phyloP scores from a whole-genome alignment of 2,888 invertebrate genomes.

The Himalopsyche kuldschensis region DNA sequence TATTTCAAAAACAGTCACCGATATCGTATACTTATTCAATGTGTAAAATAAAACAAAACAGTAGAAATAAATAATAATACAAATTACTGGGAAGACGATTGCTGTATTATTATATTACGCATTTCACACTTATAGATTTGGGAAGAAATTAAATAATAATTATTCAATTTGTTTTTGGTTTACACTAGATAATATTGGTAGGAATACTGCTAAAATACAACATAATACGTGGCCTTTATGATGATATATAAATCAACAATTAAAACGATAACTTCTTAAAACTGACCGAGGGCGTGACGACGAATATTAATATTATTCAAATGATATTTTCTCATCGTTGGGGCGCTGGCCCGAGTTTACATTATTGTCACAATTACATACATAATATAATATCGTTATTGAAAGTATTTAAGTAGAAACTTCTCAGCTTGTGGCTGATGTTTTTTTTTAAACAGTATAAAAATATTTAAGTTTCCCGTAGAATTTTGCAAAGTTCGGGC shows the following conservation, averaged over 20 bases:
- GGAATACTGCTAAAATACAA: slow-evolving; percentile 23
- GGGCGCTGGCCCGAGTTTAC: not conserved
- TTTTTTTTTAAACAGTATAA: not conserved
- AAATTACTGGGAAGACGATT: not conserved
- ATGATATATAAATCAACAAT: not conserved
- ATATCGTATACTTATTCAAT: not conserved
- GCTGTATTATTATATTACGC: not conserved
- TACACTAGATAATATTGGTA: slow-evolving; percentile 18
- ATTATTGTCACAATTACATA: slow-evolving; percentile 1
- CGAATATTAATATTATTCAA: not conserved
- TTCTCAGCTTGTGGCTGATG: not conserved
- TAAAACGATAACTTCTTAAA: not conserved
- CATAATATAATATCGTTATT: not conserved
- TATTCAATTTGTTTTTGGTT: slow-evolving; percentile 21
- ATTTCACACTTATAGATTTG: not conserved
- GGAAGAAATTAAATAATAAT: not conserved
- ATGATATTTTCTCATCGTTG: not conserved
- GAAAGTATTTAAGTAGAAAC: not conserved
- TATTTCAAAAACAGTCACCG: not conserved
- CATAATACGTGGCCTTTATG: slow-evolving; percentile 37
- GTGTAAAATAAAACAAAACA: not conserved
- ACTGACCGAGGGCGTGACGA: not conserved
- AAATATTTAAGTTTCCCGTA: not conserved
- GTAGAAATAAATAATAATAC: not conserved
- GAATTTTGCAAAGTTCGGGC: not conserved